These are phyloP conservation scores for Brachystomella parvula DNA, from an alignment of 1,140 invertebrate genomes.

Conservation along the genomic window DNA sequence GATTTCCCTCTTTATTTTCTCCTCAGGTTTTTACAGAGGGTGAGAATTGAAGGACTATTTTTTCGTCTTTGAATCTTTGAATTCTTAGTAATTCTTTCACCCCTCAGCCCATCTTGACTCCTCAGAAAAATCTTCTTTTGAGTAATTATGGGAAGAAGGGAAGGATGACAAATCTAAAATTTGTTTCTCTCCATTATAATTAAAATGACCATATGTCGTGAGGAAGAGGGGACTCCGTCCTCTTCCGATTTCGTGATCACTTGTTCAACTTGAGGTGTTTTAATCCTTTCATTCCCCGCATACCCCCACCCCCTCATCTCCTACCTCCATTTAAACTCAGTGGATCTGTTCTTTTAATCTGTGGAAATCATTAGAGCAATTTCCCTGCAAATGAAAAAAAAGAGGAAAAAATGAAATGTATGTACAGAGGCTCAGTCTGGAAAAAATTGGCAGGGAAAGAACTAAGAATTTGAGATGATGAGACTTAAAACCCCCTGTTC, in stretches of 20 bases:
- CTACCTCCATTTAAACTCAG: too few relatives aligned
- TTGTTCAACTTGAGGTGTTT: constrained; percentile 20
- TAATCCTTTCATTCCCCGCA: too few relatives aligned
- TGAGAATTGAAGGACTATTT: neutral
- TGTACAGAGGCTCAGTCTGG: too few relatives aligned
- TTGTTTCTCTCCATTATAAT: constrained; percentile 32
- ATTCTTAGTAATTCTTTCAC: neutral
- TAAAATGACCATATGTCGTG: constrained; percentile 37
- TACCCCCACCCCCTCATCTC: too few relatives aligned
- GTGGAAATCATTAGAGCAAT: too few relatives aligned
- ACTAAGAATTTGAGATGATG: too few relatives aligned
- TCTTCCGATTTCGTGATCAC: constrained; percentile 37
- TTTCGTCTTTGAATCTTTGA: neutral
- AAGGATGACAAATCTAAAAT: constrained; percentile 39
- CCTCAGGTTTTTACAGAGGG: neutral
- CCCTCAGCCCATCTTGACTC: neutral
- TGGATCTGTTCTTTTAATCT: too few relatives aligned
- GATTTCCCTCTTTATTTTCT: neutral
- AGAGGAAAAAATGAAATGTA: too few relatives aligned
- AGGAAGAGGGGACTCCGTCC: constrained; percentile 23
- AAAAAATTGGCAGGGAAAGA: too few relatives aligned
- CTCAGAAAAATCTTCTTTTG: constrained; percentile 3
- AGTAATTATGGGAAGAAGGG: constrained; percentile 18
- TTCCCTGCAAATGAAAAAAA: too few relatives aligned
- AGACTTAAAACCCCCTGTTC: too few relatives aligned